A percentile compares a stretch with the other conserved stretches of the same genome.
Evolutionary conservation across 2,888 invertebrate genomes (phyloP).

Genomic region (Calliphora vomitoria): DNA sequence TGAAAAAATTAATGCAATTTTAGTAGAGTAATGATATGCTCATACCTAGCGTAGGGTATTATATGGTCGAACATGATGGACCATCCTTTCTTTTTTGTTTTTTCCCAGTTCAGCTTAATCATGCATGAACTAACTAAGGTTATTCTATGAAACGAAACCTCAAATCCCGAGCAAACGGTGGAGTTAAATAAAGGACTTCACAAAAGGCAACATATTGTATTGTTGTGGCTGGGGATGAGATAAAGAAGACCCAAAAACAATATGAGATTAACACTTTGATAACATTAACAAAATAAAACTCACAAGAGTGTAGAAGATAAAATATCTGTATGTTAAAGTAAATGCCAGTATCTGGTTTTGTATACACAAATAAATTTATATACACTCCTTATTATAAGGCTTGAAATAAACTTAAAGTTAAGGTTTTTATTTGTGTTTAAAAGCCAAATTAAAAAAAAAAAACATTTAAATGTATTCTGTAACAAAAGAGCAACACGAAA

Average conservation of each 20-base stretch:
- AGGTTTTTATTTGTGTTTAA: neutral
- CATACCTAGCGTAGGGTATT: too few species aligned
- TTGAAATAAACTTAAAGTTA: neutral
- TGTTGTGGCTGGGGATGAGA: too few species aligned
- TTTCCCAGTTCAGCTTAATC: too few species aligned
- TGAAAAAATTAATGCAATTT: too few species aligned
- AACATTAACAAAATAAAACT: neutral
- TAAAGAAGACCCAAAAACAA: neutral
- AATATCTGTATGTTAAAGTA: neutral
- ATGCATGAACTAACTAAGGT: too few species aligned
- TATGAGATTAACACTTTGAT: conserved; percentile 21
- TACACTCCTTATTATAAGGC: neutral
- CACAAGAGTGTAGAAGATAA: neutral
- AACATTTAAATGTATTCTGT: conserved; percentile 6
- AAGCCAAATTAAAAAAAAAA: neutral
- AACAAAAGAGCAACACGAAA: neutral
- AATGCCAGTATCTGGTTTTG: neutral
- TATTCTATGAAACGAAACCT: too few species aligned
- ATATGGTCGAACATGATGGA: too few species aligned
- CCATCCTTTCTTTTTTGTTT: too few species aligned
- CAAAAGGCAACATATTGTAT: neutral
- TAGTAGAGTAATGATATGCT: too few species aligned
- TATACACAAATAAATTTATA: too few species aligned
- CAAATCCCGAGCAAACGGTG: too few species aligned
- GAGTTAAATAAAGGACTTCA: neutral